A percentile compares a stretch with the other conserved stretches of the same genome.
phyloP scores from a whole-genome alignment of 53 echinoderm and acorn worm species.

The Holothuria leucospilota region DNA sequence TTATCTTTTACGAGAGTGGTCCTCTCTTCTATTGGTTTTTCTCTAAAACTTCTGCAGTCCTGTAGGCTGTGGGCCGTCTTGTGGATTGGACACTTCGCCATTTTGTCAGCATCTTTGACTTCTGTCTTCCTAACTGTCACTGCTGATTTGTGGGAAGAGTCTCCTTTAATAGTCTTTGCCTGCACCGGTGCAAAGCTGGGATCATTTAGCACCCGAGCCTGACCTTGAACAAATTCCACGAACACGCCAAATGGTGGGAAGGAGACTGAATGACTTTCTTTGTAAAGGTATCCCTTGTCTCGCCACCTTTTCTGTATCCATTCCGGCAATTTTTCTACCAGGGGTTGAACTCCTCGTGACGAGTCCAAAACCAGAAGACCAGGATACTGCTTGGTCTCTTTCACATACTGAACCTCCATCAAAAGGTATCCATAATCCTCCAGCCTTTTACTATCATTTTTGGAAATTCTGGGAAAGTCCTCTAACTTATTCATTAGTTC shows the following conservation, averaged over 20 bases:
- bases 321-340: conserved; percentile 63
- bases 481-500: conserved; percentile 57
- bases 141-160: conserved; percentile 19
- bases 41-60: conserved; percentile 64
- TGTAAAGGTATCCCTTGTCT: conserved; percentile 60
- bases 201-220: conserved; percentile 64
- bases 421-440: conserved; percentile 73
- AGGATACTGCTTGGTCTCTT: conserved; percentile 56
- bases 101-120: conserved; percentile 28
- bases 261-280: conserved; percentile 49
- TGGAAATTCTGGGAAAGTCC: conserved; percentile 60
- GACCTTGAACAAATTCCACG: conserved; percentile 65
- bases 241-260: conserved; percentile 65
- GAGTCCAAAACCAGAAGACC: conserved; percentile 67
- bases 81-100: conserved; percentile 60
- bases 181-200: conserved; percentile 60
- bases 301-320: conserved; percentile 58
- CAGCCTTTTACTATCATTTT: conserved; percentile 47
- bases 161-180: conserved; percentile 14
- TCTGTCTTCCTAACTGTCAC: conserved; percentile 45
- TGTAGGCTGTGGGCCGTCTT: conserved; percentile 54
- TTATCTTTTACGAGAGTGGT: conserved; percentile 43
- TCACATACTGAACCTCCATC: conserved; percentile 64
- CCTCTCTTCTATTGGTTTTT: conserved; percentile 56
- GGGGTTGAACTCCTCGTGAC: conserved; percentile 52